These are phyloP conservation scores for Solea senegalensis DNA, from an alignment of 2,113 vertebrate species.

Conservation along the genomic window DNA sequence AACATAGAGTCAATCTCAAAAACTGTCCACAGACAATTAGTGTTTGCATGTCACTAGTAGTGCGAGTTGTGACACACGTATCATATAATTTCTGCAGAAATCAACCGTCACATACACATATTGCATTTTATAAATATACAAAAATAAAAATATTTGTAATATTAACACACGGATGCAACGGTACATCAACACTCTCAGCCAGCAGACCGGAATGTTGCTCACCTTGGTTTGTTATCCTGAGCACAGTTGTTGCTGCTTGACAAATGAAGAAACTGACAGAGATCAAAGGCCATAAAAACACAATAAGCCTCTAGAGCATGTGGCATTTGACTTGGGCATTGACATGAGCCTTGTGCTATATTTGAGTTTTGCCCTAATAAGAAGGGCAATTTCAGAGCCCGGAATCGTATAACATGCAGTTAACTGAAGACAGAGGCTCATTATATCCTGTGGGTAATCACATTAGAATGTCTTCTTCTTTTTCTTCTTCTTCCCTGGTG, in stretches of 20 bases:
- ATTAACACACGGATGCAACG: neutral
- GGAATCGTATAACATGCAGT: conserved; percentile 71
- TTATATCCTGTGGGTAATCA: conserved; percentile 69
- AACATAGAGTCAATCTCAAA: no score
- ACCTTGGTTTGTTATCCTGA: conserved; percentile 57
- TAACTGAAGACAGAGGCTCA: conserved; percentile 66
- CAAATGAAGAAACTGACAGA: conserved; percentile 62
- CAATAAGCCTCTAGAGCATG: conserved; percentile 72
- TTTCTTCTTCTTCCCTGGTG: conserved; percentile 59
- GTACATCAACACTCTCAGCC: conserved; percentile 32
- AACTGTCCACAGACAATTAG: no score
- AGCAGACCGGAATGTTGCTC: conserved; percentile 45
- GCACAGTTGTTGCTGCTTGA: conserved; percentile 63
- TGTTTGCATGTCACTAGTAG: no score
- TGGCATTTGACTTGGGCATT: conserved; percentile 64
- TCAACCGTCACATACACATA: no score
- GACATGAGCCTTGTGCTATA: conserved; percentile 69
- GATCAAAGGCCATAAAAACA: conserved; percentile 71
- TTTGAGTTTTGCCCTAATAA: conserved; percentile 83
- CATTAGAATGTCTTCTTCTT: conserved; percentile 61
- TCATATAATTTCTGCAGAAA: neutral
- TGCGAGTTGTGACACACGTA: neutral
- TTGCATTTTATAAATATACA: no score
- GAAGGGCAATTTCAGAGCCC: conserved; percentile 67
- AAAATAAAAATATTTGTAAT: no score